phyloP scores from a whole-genome alignment of 2,113 vertebrate genomes.

The Petaurus breviceps region DNA sequence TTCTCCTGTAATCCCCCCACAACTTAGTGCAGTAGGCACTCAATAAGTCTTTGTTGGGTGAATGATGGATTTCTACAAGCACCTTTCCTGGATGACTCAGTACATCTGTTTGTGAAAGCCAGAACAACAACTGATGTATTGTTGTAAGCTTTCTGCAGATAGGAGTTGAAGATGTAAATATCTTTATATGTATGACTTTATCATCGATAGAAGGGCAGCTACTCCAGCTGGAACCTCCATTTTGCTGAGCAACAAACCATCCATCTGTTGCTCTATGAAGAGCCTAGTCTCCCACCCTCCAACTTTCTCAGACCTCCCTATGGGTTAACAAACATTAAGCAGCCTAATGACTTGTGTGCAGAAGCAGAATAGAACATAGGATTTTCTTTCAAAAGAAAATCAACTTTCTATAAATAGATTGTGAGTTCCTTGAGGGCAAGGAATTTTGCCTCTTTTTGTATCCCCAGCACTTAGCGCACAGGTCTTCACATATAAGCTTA shows the following conservation, averaged over 20 bases:
- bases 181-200: background rate
- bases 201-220: background rate
- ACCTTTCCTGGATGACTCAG: background rate
- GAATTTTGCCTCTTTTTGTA: background rate
- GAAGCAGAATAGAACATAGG: background rate
- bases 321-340: background rate
- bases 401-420: background rate
- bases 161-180: background rate
- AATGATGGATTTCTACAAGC: background rate
- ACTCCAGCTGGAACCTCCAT: background rate
- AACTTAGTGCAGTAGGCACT: background rate
- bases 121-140: background rate
- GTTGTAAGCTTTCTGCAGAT: background rate
- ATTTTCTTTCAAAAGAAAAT: background rate
- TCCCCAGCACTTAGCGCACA: background rate
- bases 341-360: background rate
- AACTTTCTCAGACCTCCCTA: background rate
- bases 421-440: background rate
- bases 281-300: background rate
- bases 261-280: background rate
- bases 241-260: background rate
- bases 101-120: background rate
- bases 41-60: background rate
- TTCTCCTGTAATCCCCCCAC: background rate
- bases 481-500: background rate